These are phyloP conservation scores for Cervus canadensis DNA, from an alignment of 2,113 vertebrate species.

Conservation along the genomic window DNA sequence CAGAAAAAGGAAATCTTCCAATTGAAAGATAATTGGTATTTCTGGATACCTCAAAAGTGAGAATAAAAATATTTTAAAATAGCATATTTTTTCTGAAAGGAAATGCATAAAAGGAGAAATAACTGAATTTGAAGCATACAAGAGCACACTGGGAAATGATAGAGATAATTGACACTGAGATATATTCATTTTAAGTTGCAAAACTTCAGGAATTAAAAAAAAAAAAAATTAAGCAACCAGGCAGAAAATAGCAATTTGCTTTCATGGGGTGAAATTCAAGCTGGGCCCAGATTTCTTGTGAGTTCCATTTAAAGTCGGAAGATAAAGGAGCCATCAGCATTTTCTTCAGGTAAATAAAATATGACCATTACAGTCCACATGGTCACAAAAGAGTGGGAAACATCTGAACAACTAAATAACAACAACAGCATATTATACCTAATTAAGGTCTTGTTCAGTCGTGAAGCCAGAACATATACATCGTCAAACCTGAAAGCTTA, in stretches of 20 bases:
- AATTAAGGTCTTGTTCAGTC: not conserved
- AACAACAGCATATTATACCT: not conserved
- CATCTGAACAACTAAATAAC: not conserved
- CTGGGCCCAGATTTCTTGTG: not conserved
- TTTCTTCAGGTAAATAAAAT: constrained; percentile 10
- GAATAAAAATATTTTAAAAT: constrained; percentile 1
- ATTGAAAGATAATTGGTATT: not conserved
- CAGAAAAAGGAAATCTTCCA: not conserved
- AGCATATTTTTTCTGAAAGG: not conserved
- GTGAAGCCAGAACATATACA: not conserved
- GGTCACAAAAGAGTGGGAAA: not conserved
- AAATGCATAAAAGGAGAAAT: constrained; percentile 19
- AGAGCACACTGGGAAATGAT: not conserved
- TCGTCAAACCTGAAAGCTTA: not conserved
- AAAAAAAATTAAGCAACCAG: not conserved
- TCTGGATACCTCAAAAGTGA: not conserved
- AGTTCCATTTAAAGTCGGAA: not conserved
- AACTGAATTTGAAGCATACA: not conserved
- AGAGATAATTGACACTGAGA: not conserved
- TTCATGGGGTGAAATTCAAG: not conserved
- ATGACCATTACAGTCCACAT: not conserved
- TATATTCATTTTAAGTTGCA: not conserved
- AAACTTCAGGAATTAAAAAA: not conserved
- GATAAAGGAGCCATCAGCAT: not conserved
- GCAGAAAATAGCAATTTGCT: not conserved